These are phyloP conservation scores for Struthio camelus DNA, from an alignment of 2,113 vertebrate genomes.

Conservation along the genomic window DNA sequence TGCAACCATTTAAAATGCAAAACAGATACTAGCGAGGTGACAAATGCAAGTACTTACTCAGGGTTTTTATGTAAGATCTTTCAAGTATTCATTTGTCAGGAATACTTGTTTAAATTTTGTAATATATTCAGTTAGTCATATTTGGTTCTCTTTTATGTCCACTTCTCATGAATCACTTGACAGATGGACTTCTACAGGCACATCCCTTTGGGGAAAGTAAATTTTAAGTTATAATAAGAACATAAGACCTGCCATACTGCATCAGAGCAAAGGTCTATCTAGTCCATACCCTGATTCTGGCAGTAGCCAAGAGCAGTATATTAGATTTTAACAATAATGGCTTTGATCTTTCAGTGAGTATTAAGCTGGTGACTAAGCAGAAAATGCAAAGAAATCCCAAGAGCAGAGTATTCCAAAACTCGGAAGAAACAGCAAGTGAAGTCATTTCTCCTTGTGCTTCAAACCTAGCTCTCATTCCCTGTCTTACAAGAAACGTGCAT, in stretches of 20 bases:
- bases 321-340: slow-evolving; percentile 36
- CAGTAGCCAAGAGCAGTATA: slow-evolving; percentile 39
- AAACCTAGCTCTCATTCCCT: neutral
- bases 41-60: slow-evolving; percentile 1
- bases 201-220: slow-evolving; percentile 56
- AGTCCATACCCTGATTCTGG: neutral
- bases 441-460: neutral
- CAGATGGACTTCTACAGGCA: slow-evolving; percentile 46
- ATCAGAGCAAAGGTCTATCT: slow-evolving; percentile 48
- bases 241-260: slow-evolving; percentile 22
- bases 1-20: slow-evolving; percentile 47
- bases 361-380: slow-evolving; percentile 41
- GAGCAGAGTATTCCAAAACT: neutral
- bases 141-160: slow-evolving; percentile 49
- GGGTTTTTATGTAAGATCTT: slow-evolving; percentile 18
- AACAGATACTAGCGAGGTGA: slow-evolving; percentile 31
- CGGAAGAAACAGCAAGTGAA: neutral
- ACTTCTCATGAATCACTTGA: slow-evolving; percentile 44
- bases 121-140: slow-evolving; percentile 45
- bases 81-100: slow-evolving; percentile 25
- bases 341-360: slow-evolving; percentile 44
- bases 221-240: slow-evolving; percentile 52
- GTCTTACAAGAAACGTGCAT: neutral
- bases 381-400: slow-evolving; percentile 6
- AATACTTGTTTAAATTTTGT: slow-evolving; percentile 39